These are phyloP conservation scores for Scaptomyza polygonia DNA, from an alignment of 2,888 invertebrate species.

Conservation along the genomic window DNA sequence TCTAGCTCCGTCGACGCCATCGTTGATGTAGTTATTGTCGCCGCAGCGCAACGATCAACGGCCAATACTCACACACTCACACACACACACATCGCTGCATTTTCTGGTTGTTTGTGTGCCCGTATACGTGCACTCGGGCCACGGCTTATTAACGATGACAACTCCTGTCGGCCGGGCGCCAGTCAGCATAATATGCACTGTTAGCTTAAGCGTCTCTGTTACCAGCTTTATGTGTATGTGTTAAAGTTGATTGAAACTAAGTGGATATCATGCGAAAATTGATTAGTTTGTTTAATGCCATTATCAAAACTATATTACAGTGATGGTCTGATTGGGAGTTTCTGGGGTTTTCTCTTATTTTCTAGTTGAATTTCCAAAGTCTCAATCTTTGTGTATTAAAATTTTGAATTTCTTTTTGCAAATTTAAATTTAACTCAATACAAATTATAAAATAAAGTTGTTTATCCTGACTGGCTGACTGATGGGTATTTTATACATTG, in stretches of 20 bases:
- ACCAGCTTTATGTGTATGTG: not conserved
- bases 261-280: not conserved
- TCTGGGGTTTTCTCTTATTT: too few relatives aligned
- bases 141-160: conserved; percentile 14
- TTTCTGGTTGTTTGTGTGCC: not conserved
- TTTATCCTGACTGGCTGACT: too few relatives aligned
- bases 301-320: too few relatives aligned
- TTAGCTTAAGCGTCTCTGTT: conserved; percentile 18
- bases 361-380: too few relatives aligned
- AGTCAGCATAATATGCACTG: conserved; percentile 41
- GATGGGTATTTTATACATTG: too few relatives aligned
- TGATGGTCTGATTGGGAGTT: too few relatives aligned
- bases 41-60: conserved; percentile 38
- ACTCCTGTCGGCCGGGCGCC: conserved; percentile 42
- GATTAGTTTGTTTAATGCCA: not conserved
- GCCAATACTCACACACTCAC: conserved; percentile 13
- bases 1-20: too few relatives aligned
- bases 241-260: not conserved
- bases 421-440: too few relatives aligned
- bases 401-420: too few relatives aligned
- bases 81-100: conserved; percentile 6
- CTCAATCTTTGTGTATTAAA: too few relatives aligned
- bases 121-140: conserved; percentile 8
- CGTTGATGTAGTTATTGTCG: not conserved
- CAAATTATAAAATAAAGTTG: too few relatives aligned